Evolutionary conservation across 2,888 invertebrate species (phyloP).

Genomic region (Netelia inedita): DNA sequence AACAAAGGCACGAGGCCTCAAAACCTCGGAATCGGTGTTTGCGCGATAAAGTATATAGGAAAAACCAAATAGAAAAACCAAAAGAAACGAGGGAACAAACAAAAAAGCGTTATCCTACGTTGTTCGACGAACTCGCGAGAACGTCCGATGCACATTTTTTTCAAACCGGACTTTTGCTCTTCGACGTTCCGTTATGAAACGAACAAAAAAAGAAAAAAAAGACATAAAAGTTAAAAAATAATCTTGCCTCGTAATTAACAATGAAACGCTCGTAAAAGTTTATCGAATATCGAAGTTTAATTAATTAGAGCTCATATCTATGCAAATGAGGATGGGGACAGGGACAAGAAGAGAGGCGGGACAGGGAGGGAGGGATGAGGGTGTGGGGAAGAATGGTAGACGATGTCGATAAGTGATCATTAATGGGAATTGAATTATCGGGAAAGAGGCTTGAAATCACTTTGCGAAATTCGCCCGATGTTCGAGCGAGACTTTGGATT

Average conservation of each 20-base stretch:
- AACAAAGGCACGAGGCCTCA: neutral
- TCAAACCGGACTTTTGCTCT: too few relatives aligned
- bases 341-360: neutral
- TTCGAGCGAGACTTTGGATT: neutral
- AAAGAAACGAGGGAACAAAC: neutral
- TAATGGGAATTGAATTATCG: constrained; percentile 7
- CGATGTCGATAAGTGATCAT: constrained; percentile 9
- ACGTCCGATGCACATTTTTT: neutral
- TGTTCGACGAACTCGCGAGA: neutral
- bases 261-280: neutral
- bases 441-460: neutral
- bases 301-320: neutral
- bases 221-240: too few relatives aligned
- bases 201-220: too few relatives aligned
- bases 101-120: constrained; percentile 7
- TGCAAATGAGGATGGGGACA: too few relatives aligned
- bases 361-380: too few relatives aligned
- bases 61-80: neutral
- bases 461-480: neutral
- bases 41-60: too few relatives aligned
- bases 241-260: neutral
- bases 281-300: neutral
- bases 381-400: neutral
- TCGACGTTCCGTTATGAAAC: too few relatives aligned
- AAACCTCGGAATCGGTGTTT: neutral